phyloP scores from a whole-genome alignment of 2,888 invertebrate species.

The Leucophenga maculata region DNA sequence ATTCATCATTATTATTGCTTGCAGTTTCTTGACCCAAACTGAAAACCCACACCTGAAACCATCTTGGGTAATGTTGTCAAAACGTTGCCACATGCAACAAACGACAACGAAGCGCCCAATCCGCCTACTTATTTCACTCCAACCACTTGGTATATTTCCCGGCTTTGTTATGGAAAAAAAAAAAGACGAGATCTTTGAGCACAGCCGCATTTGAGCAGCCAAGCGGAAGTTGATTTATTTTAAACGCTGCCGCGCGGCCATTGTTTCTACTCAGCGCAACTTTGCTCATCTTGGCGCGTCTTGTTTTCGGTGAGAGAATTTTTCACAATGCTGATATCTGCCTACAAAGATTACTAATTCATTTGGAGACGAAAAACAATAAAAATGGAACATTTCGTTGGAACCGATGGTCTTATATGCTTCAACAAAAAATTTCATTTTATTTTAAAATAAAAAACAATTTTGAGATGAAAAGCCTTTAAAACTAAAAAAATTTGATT shows the following conservation, averaged over 20 bases:
- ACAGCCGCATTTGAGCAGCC: conserved; percentile 46
- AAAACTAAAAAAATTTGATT: no score
- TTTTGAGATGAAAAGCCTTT: no score
- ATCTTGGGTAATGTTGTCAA: conserved; percentile 21
- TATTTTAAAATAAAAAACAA: no score
- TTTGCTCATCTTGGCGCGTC: not conserved
- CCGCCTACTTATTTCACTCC: conserved; percentile 48
- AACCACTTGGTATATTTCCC: conserved; percentile 26
- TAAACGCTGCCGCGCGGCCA: conserved; percentile 13
- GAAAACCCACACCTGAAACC: conserved; percentile 11
- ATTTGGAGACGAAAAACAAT: not conserved
- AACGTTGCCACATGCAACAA: conserved; percentile 4
- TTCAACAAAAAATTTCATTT: not conserved
- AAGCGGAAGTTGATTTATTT: conserved; percentile 70
- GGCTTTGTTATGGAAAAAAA: conserved; percentile 3
- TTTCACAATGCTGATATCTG: conserved; percentile 36
- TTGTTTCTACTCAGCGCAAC: not conserved
- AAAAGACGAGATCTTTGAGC: not conserved
- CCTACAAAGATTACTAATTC: not conserved
- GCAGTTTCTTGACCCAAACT: conserved; percentile 18
- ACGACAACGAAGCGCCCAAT: not conserved
- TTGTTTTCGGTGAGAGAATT: conserved; percentile 55
- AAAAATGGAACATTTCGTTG: no score
- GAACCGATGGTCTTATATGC: no score
- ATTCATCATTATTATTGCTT: no score